Conservation (phyloP, 2,888 invertebrate species). For the Cataglyphis altisquamis region DNA sequence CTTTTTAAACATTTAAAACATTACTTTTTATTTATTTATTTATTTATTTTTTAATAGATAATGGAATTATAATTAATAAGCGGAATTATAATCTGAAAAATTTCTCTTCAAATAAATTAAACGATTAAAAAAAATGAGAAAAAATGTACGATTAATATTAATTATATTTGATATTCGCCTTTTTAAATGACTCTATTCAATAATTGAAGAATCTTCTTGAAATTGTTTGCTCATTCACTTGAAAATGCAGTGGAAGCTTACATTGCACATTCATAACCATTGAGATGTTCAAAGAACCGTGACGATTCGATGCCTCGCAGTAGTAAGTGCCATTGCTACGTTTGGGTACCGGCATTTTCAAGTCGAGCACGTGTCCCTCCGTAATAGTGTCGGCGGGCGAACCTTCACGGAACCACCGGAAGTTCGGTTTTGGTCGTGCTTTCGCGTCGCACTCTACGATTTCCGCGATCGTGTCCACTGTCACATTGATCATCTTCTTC, state of each 20-base stretch:
- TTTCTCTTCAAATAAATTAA: neutral
- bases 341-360: conserved; percentile 90
- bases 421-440: conserved; percentile 91
- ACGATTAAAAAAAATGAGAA: neutral
- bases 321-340: conserved; percentile 92
- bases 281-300: conserved; percentile 91
- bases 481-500: conserved; percentile 87
- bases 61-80: no score
- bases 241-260: conserved; percentile 87
- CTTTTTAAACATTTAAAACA: neutral
- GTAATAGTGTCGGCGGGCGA: conserved; percentile 86
- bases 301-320: conserved; percentile 93
- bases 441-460: conserved; percentile 88
- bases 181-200: neutral
- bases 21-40: neutral
- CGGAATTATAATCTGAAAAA: neutral
- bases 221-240: conserved; percentile 3
- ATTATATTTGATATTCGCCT: neutral
- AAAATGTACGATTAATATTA: neutral
- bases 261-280: conserved; percentile 94
- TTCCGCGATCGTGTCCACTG: conserved; percentile 88
- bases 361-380: conserved; percentile 87
- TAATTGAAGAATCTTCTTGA: neutral
- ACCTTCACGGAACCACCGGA: conserved; percentile 91
- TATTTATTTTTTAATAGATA: neutral